Evolutionary conservation across 2,888 invertebrate genomes (phyloP).

Genomic region (Acleris sparsana): DNA sequence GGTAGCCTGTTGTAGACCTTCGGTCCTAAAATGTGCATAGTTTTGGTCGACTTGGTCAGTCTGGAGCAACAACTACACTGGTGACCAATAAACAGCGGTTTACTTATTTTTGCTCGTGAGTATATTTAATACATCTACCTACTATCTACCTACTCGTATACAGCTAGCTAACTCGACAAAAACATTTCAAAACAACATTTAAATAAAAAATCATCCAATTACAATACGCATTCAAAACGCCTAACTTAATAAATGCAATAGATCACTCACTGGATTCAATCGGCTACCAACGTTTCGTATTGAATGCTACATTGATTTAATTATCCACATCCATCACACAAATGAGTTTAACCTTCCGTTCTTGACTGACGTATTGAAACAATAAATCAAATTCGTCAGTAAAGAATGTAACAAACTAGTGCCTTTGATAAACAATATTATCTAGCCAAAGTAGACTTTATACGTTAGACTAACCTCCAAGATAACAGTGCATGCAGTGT

Average conservation of each 20-base stretch:
- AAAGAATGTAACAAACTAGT: constrained; percentile 15
- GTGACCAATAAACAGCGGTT: too few species aligned
- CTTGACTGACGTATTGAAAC: constrained; percentile 21
- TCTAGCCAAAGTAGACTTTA: too few species aligned
- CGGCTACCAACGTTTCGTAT: constrained; percentile 60
- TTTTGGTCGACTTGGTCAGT: too few species aligned
- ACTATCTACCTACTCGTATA: too few species aligned
- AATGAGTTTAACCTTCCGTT: constrained; percentile 55
- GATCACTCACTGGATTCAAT: constrained; percentile 60
- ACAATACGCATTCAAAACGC: constrained; percentile 33
- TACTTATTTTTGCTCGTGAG: too few species aligned
- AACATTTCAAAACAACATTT: constrained; percentile 4
- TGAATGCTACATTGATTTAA: constrained; percentile 63
- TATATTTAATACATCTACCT: too few species aligned
- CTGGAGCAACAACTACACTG: too few species aligned
- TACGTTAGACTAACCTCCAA: too few species aligned
- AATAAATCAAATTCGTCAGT: constrained; percentile 28
- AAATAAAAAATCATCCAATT: constrained; percentile 25
- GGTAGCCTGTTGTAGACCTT: too few species aligned
- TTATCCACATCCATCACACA: constrained; percentile 71
- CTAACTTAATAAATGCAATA: constrained; percentile 49
- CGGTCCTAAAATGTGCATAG: too few species aligned
- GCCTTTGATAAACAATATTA: neutral
- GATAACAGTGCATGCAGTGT: too few species aligned
- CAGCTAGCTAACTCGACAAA: neutral